Evolutionary conservation across 2,113 vertebrate genomes (phyloP), one percentile per base, ranked within the genome.

Genomic region (Apus apus): DNA sequence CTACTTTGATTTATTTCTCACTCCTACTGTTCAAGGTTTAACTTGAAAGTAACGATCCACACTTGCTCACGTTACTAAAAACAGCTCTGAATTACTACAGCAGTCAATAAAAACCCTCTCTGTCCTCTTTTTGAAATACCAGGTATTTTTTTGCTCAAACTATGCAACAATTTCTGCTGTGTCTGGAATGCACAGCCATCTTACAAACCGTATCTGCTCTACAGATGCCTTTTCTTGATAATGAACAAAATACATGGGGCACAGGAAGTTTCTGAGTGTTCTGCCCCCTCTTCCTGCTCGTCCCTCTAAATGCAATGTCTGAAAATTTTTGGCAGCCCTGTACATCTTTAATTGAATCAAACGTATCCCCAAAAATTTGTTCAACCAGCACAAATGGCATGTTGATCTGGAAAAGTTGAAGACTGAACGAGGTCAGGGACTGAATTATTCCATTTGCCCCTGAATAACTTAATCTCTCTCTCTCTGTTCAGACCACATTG

Each of bases 401-500:
- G 67, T 84, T 96, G 95, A 97, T 92, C 95, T 97, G 87, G 72
- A 96, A 96, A 95, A 97, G 86, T 92, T 18, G 38, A 97, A 89
- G 84, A 93, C 46, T 73, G 93, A 97, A 65, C 2, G 81, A 97
- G 94, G 94, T 96, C 96, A 97, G 93, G 93, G 89, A 94, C 85
- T 93, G 90, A 97, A 97, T 97, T 97, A 98, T 96, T 80, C 93
- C 87, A 87, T 97, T 96, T 95, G 40, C 60, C 81, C 89, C 88
- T 96, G 82, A 97, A 97, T 96, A 98, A 97, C 91, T 96, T 95
- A 97, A 96, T 95, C 94, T 92, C 46, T 48, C 51, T 56, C 91
- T 96, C 94, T 97, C 94, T 94, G 83, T 95, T 96, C 96, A 93
- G 95, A 96, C 85, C 89, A 97, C 95, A 91, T 92, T 97, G 97